phyloP scores from a whole-genome alignment of 2,113 vertebrate species.

The Crotalus helleri region DNA sequence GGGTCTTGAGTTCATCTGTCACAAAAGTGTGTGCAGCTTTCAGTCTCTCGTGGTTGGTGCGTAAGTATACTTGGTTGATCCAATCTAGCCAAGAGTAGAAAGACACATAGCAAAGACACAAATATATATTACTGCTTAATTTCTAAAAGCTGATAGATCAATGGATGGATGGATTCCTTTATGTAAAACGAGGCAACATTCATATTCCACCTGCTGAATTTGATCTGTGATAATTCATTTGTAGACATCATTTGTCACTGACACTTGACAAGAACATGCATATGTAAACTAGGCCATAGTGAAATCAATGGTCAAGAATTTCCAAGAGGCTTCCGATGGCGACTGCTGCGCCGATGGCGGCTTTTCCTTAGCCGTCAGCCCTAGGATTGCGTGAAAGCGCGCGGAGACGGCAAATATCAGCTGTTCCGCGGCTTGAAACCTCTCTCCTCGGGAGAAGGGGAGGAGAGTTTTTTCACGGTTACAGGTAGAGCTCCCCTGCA shows the following conservation, averaged over 20 bases:
- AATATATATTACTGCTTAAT: neutral
- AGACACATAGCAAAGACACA: constrained; percentile 1
- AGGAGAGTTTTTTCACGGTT: too few relatives aligned
- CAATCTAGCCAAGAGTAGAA: constrained; percentile 76
- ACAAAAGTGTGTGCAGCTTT: constrained; percentile 82
- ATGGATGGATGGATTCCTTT: neutral
- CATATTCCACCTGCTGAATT: neutral
- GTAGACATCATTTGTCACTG: neutral
- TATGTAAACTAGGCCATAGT: neutral
- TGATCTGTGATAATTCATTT: neutral
- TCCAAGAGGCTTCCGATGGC: too few relatives aligned
- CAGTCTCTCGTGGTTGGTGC: constrained; percentile 79
- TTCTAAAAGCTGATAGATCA: neutral
- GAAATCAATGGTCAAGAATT: constrained; percentile 14
- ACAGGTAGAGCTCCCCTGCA: too few relatives aligned
- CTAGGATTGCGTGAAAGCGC: too few relatives aligned
- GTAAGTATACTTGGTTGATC: constrained; percentile 86
- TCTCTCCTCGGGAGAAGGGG: too few relatives aligned
- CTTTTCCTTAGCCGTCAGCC: too few relatives aligned
- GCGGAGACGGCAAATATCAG: too few relatives aligned
- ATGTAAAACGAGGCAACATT: neutral
- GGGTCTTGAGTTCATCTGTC: constrained; percentile 75
- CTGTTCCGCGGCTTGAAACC: too few relatives aligned
- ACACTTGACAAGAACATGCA: neutral
- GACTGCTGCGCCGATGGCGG: too few relatives aligned